Base-by-base conservation (phyloP, 2,888 invertebrate genomes). In the Dinocampus coccinellae region DNA sequence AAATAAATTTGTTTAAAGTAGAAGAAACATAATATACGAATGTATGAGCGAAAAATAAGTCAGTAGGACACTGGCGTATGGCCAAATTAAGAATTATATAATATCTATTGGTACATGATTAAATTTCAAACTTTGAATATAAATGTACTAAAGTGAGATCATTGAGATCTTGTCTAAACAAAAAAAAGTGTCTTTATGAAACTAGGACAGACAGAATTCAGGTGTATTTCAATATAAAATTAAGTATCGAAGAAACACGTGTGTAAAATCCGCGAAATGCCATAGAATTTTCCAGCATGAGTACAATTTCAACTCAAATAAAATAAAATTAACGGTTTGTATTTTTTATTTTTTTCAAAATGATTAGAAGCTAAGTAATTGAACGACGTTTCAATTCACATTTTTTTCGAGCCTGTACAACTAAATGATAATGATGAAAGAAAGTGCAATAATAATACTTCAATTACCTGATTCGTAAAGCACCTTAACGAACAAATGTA, bases 1-100 rank as follows among this genome's bases (percentile, higher is more conserved):
- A 47, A 6, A 16, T 7, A 4, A 16, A 20, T n/a, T n/a, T n/a
- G n/a, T n/a, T n/a, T 20, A 22, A 42, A 47, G 29, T 11, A 53
- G 33, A 36, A 55, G 52, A 62, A 61, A 39, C 6, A 13, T 52
- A 11, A 34, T 47, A 42, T n/a, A 16, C 22, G 57, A 57, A 64
- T 65, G 72, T 55, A 68, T 34, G 69, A 61, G 52, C 26, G 63
- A 57, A 74, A 78, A 75, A 26, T 53, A 60, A 77, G 77, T 67
- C 76, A 83, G 76, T 80, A 69, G 80, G 75, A 68, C 74, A 81
- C 74, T 78, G 78, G 79, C 80, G 79, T 78, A 79, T 63, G 76
- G 78, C 81, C 81, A 80, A 72, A 61, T 62, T 16, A 47, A 52
- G 22, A 33, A 67, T 84, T 84, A 84, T 72, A 78, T 84, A 84